Base-by-base conservation (phyloP, 1,140 invertebrate species). In the Zaprionus kolodkinae region DNA sequence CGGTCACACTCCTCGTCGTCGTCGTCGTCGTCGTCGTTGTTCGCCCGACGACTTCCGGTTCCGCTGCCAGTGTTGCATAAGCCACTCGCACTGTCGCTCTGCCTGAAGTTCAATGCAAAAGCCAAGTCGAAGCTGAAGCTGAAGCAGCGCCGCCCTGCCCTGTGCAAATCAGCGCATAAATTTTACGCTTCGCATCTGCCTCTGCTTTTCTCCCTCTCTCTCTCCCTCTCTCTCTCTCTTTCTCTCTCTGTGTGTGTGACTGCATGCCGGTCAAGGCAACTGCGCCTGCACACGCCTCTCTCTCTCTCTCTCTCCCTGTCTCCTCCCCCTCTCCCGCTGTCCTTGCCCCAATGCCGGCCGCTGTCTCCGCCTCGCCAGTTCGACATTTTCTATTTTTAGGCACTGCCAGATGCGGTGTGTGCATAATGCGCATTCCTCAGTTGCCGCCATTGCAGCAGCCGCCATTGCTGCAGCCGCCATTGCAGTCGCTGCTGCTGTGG, bases 51-150 rank as follows among this genome's bases (percentile, higher is more conserved):
- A 82, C 82, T 87, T 86, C 83, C 83, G 83, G 65, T 69, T 38
- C 43, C 36, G 57, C 36, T 27, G 61, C 40, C 48, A 72, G 79
- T 56, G 21, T 74, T 74, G 72, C 72, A 74, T 74, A 78, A 76
- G 76, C 33, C 38, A 25, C 52, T 30, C 33, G 21, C 21, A 17
- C 25, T 27, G 61, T 45, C 40, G n/a, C 7, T 45, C n/a, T 45
- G 62, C 50, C 30, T 87, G 83, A 87, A 88, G 83, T 87, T 87
- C 83, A 87, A 87, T 83, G 78, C 45, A 61, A 79, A 61, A 72
- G 73, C 66, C 70, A 83, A 87, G 77, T 80, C 81, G 27, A 30
- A 30, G 27, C 27, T 21, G 21, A 21, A 21, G 21, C 21, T 1
- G 21, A 21, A 2, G 21, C 21, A 21, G 21, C 65, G 52, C 48